Base-by-base conservation (phyloP, 2,113 vertebrate species). In the Chloropsis cyanopogon region DNA sequence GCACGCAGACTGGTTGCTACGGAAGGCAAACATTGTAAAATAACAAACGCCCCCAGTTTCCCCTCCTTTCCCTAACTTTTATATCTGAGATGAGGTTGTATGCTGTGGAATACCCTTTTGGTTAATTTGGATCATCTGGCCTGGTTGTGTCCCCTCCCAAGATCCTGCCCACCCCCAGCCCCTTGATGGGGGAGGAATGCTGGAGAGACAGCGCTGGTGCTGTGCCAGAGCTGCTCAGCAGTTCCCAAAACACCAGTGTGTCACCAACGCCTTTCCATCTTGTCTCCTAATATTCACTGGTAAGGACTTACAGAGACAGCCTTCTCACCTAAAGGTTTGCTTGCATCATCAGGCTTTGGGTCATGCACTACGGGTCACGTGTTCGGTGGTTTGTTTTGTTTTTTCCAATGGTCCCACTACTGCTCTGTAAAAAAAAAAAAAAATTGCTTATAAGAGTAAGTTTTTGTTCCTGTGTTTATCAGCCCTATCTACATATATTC, bases 1-100 rank as follows among this genome's bases (percentile, higher is more conserved):
- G 39, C 33, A 53, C 0, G 0, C 11, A 46, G 8, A 11, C 16
- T 13, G 2, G 9, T 33, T 54, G 11, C 47, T 52, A 4, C 9
- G 37, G 39, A 53, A 63, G 26, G 39, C 39, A 61, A 63, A 33
- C 7, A 13, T 2, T 21, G 1, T 6, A 31, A 35, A 49, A 42
- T 31, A 44, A 20, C 12, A 71, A 63, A 44, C 37, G 21, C 5
- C 31, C 7, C 8, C 13, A 4, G 4, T 37, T 83, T 14, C 33
- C 37, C 17, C 28, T 54, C 6, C 4, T 33, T 72, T 14, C 57
- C 16, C 4, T 54, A 18, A 37, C 39, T 73, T 54, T 46, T 23
- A 10, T 63, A 18, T 39, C 14, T 17, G 1, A 29, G 14, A 28
- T 73, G 49, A 61, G 3, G 1, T 39, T 0, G 1, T 11, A 37